Conservation (phyloP, 2,888 invertebrate species). For the Crepidodera aurea region DNA sequence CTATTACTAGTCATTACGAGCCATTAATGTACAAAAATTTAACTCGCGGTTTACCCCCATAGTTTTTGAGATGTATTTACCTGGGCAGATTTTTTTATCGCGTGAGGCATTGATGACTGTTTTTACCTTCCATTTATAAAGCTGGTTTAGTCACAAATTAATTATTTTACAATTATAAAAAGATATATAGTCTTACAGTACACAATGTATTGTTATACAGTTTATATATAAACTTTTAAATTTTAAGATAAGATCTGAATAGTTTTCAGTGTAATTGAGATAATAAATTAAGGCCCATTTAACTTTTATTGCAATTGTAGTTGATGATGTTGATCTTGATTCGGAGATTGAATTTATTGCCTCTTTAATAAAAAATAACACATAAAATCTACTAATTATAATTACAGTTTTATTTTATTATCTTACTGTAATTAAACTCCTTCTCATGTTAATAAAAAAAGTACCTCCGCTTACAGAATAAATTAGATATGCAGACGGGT, state of each 20-base stretch:
- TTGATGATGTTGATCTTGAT: constrained; percentile 14
- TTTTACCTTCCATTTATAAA: no score
- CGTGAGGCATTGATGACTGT: no score
- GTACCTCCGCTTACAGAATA: constrained; percentile 26
- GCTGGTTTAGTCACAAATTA: no score
- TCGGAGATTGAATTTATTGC: constrained; percentile 19
- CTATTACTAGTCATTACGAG: no score
- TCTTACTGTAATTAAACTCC: constrained; percentile 24
- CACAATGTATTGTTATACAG: no score
- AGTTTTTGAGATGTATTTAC: no score
- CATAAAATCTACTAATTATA: constrained; percentile 22
- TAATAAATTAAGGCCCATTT: constrained; percentile 6
- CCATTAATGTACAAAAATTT: no score
- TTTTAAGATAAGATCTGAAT: neutral
- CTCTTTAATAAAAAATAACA: constrained; percentile 22
- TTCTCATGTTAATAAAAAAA: constrained; percentile 20
- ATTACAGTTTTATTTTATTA: constrained; percentile 21
- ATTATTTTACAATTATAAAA: no score
- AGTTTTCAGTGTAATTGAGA: neutral
- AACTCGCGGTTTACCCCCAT: no score
- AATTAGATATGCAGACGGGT: constrained; percentile 28
- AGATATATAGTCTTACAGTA: no score
- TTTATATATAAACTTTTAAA: no score
- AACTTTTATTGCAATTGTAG: neutral
- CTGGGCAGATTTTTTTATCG: no score